Base-by-base conservation (phyloP, 2,888 invertebrate species). In the Phrixothrix hirtus region DNA sequence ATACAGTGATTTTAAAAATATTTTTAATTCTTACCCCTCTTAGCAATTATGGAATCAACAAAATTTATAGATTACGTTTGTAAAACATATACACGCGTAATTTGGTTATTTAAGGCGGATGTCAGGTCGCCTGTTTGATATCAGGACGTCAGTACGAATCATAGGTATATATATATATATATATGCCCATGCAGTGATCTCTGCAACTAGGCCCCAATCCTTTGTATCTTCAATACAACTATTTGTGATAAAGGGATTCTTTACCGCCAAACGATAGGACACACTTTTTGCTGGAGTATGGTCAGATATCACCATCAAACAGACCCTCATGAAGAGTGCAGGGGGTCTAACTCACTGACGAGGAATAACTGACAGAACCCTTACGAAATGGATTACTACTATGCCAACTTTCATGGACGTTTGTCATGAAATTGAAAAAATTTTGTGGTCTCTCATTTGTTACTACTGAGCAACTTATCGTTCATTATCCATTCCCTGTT, bases 381-480 rank as follows among this genome's bases (percentile, higher is more conserved):
- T 64, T 1, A 12, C 46, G 3, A 38, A 42, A 32, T 62, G 60
- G 59, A 55, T 37, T 26, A 10, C 26, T 16, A 59, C 57, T n/a
- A 62, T 61, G 53, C 41, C 48, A 13, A 13, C n/a, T 12, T 34
- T 47, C 10, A 13, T 44, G n/a, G 49, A 58, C 25, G 46, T 62
- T 29, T 35, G 16, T 7, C 44, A 45, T 4, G 30, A 45, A 35
- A 11, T 55, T 75, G 73, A 48, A 36, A 21, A 39, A n/a, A n/a
- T 55, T 43, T 16, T 38, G 36, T 26, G 31, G 21, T 12, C 12
- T 43, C n/a, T 17, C 31, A 25, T 44, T 32, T 31, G 55, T 13
- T 25, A 38, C 47, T 17, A 27, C 39, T 17, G 48, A 61, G 7
- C 60, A 64, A 29, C 41, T 41, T 17, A 2, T n/a, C 2, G 15